Evolutionary conservation across 2,888 invertebrate genomes (phyloP).

Genomic region (Galerucella nymphaeae): DNA sequence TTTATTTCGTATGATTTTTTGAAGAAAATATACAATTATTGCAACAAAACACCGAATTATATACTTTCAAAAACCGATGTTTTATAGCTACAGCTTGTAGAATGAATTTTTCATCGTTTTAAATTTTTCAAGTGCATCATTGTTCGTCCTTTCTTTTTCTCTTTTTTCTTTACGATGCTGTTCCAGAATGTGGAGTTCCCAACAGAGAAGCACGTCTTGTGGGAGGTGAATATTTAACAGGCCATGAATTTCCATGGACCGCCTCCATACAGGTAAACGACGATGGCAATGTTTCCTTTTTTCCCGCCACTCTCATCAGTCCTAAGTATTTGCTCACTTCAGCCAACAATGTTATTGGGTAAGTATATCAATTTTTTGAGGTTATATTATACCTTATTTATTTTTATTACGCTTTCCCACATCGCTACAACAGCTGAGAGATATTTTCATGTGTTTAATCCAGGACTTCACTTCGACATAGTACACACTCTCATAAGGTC

Average conservation of each 20-base stretch:
- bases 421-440: too few relatives aligned
- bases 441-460: too few relatives aligned
- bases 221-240: slow-evolving; percentile 66
- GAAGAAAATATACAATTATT: neutral
- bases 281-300: slow-evolving; percentile 49
- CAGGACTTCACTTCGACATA: too few relatives aligned
- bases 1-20: neutral
- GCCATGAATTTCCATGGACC: slow-evolving; percentile 71
- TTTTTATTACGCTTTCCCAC: neutral
- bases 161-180: slow-evolving; percentile 21
- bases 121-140: slow-evolving; percentile 37
- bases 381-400: slow-evolving; percentile 7
- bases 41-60: neutral
- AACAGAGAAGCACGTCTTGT: slow-evolving; percentile 62
- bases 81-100: neutral
- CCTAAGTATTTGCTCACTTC: slow-evolving; percentile 70
- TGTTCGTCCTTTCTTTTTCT: slow-evolving; percentile 12
- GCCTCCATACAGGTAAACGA: slow-evolving; percentile 65
- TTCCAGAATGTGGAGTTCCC: slow-evolving; percentile 66
- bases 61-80: neutral
- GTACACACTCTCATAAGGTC: too few relatives aligned
- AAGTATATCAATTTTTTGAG: slow-evolving; percentile 36
- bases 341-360: slow-evolving; percentile 68
- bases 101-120: slow-evolving; percentile 30
- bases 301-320: slow-evolving; percentile 68